Percentiles rank a stretch among this genome's conserved stretches.
These are phyloP conservation scores for Spermophilus dauricus DNA, from an alignment of 2,113 vertebrate species.

Conservation along the genomic window DNA sequence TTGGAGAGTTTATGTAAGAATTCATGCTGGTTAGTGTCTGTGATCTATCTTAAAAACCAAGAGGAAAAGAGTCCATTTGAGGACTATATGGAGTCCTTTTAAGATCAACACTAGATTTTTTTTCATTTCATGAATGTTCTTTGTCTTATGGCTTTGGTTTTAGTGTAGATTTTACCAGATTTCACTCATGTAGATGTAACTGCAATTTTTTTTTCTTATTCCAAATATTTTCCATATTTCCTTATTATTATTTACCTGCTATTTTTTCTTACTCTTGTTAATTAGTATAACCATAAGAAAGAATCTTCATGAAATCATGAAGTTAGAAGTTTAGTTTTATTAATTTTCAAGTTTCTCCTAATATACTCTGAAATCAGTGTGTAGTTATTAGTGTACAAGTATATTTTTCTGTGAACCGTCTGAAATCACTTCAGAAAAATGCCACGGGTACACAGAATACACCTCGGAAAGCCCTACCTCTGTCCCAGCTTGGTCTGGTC, in stretches of 20 bases:
- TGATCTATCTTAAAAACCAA: neutral
- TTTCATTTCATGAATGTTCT: neutral
- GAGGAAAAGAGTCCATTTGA: neutral
- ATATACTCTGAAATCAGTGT: neutral
- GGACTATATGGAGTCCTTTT: neutral
- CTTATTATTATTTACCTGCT: neutral
- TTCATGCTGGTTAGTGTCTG: neutral
- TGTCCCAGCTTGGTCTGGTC: neutral
- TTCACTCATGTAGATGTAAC: neutral
- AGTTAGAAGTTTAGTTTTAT: neutral
- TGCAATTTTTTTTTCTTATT: neutral
- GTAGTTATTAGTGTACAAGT: neutral
- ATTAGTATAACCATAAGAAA: neutral
- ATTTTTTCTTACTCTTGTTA: neutral
- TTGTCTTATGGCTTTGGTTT: neutral
- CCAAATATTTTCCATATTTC: too few species aligned
- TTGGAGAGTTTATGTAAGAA: neutral
- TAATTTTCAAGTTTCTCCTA: neutral
- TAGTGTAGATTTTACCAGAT: neutral
- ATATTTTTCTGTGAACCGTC: neutral
- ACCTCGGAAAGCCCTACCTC: neutral
- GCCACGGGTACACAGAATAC: too few species aligned
- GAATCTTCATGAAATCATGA: neutral
- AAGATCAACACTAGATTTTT: neutral
- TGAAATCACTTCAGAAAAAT: neutral